Base-by-base conservation (phyloP, 2,797 vertebrate species). In the Mastacembelus armatus region DNA sequence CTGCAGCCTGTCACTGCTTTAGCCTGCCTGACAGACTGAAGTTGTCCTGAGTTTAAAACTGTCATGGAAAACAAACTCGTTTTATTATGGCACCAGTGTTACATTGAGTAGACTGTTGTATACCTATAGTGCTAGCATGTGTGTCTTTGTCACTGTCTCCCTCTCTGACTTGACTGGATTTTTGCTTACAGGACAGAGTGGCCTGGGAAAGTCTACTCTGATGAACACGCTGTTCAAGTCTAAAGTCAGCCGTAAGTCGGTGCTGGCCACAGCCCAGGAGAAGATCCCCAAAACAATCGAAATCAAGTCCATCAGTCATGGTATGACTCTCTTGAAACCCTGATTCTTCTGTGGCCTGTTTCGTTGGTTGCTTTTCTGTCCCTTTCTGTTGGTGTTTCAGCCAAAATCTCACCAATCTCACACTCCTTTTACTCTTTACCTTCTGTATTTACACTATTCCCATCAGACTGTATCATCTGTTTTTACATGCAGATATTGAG, bases 191-290 rank as follows among this genome's bases (percentile, higher is more conserved):
- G 98, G 97, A 87, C 97, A 99, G 93, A 99, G 98, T 0, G 97
- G 98, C 83, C 87, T 99, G 81, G 98, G 98, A 61, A 99, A 99
- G 88, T 99, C 98, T 10, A 99, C 98, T 11, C 91, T 99, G 86
- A 98, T 99, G 96, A 99, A 99, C 92, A 99, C 98, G 0, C 95
- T 99, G 87, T 99, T 99, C 91, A 99, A 99, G 79, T 98, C 97
- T 73, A 98, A 99, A 88, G 97, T 99, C 90, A 99, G 97, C 92
- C 94, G 98, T 60, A 98, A 97, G 90, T 98, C 97, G 0, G 95
- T 94, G 67, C 93, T 95, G 91, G 95, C 94, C 3, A 84, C 93
- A 40, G 78, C 93, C 1, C 97, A 98, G 84, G 97, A 98, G 78
- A 94, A 96, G 61, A 98, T 98, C 84, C 97, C 97, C 67, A 98